Percentiles rank a stretch among this genome's conserved stretches.
phyloP scores from a whole-genome alignment of 2,113 vertebrate genomes.

The Uria aalge region DNA sequence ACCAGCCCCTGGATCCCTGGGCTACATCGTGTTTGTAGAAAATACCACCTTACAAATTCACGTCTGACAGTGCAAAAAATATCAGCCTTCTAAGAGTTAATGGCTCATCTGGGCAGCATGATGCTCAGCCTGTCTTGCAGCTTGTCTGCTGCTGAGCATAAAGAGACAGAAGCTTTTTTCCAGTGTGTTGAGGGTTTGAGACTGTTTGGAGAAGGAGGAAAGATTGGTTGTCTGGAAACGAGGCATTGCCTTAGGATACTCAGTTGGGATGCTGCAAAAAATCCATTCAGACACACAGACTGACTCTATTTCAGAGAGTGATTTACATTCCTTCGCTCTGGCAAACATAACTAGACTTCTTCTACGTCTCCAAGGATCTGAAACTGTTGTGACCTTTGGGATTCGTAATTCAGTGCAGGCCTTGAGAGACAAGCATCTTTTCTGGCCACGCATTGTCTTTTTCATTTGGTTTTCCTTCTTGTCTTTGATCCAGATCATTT shows the following conservation, averaged over 20 bases:
- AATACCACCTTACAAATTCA: background rate
- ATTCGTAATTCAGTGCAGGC: background rate
- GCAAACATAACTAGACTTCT: background rate
- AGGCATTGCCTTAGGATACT: conserved; percentile 5
- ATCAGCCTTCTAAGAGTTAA: background rate
- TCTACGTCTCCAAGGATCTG: background rate
- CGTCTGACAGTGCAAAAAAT: background rate
- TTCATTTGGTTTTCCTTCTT: conserved; percentile 23
- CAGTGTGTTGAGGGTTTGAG: background rate
- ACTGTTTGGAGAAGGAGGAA: conserved; percentile 21
- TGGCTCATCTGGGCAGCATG: background rate
- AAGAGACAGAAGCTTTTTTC: background rate
- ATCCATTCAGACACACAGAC: background rate
- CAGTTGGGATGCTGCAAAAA: background rate
- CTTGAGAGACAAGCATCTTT: conserved; percentile 3
- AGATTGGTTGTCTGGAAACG: background rate
- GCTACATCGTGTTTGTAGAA: background rate
- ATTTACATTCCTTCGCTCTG: conserved; percentile 11
- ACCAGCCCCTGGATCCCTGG: background rate
- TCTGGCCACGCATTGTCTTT: background rate
- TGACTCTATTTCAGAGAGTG: background rate
- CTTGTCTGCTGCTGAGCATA: background rate
- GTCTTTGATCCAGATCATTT: conserved; percentile 40
- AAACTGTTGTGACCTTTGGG: conserved; percentile 21
- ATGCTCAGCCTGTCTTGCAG: background rate